Percentiles rank a stretch among this genome's conserved stretches.
These are phyloP conservation scores for Drosophila auraria DNA, from an alignment of 1,140 invertebrate genomes.

Conservation along the genomic window DNA sequence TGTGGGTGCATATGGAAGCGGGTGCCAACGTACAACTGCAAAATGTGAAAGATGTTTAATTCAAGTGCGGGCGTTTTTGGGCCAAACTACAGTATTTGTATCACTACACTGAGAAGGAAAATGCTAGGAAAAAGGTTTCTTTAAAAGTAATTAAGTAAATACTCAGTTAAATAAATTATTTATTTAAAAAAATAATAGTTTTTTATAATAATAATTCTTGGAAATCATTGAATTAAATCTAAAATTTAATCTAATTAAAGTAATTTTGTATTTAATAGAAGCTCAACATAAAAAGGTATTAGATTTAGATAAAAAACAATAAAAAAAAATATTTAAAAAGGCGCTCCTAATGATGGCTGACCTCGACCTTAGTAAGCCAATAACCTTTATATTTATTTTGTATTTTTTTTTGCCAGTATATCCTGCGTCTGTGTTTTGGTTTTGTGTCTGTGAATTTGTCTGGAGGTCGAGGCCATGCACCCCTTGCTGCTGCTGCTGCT, in stretches of 20 bases:
- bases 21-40: constrained; percentile 46
- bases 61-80: constrained; percentile 62
- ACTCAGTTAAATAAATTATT: not conserved
- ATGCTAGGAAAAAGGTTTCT: not conserved
- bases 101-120: not conserved
- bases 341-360: too few species aligned
- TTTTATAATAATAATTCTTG: too few species aligned
- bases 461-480: constrained; percentile 37
- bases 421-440: not conserved
- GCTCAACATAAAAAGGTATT: not conserved
- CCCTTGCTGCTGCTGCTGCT: constrained; percentile 16
- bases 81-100: constrained; percentile 35
- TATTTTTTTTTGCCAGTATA: not conserved
- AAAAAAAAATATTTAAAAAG: not conserved
- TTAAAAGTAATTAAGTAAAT: too few species aligned
- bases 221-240: not conserved
- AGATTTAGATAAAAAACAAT: not conserved
- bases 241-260: too few species aligned
- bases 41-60: constrained; percentile 73
- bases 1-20: constrained; percentile 34
- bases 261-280: not conserved
- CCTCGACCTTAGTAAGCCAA: too few species aligned
- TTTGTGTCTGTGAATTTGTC: constrained; percentile 23
- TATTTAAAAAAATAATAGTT: not conserved
- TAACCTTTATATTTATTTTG: too few species aligned